These are phyloP conservation scores for Gopherus flavomarginatus DNA, from an alignment of 2,113 vertebrate genomes.

Conservation along the genomic window DNA sequence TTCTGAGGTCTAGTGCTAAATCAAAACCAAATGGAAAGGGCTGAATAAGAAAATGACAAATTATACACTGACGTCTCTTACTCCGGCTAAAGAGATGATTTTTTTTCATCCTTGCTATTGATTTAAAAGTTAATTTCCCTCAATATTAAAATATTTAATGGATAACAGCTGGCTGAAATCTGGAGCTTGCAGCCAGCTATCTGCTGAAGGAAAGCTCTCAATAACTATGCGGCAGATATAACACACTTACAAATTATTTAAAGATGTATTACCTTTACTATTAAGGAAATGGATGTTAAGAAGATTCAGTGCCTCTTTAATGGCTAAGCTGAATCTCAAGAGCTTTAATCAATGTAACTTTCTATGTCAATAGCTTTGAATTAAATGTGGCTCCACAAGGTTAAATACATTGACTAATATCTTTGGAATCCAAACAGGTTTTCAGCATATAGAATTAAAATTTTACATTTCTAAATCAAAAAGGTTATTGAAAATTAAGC, in stretches of 20 bases:
- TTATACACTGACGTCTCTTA: conserved; percentile 67
- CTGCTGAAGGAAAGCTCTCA: conserved; percentile 57
- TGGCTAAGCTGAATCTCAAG: conserved; percentile 47
- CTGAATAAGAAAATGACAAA: conserved; percentile 80
- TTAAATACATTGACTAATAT: conserved; percentile 30
- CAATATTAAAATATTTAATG: conserved; percentile 77
- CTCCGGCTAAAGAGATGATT: conserved; percentile 50
- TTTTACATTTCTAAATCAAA: conserved; percentile 20
- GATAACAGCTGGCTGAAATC: conserved; percentile 67
- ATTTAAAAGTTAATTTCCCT: conserved; percentile 76
- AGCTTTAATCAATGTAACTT: conserved; percentile 44
- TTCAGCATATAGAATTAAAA: conserved; percentile 52
- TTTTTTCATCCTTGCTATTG: conserved; percentile 54
- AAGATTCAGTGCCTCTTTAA: conserved; percentile 59
- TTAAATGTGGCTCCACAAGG: conserved; percentile 41
- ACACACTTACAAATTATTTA: conserved; percentile 71
- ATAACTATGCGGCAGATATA: conserved; percentile 40
- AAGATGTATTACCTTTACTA: conserved; percentile 65
- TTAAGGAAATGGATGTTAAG: conserved; percentile 50
- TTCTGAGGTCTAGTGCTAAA: conserved; percentile 78
- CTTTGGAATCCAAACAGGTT: conserved; percentile 31
- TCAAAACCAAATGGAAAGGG: conserved; percentile 80
- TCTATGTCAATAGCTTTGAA: conserved; percentile 40
- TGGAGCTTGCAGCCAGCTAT: conserved; percentile 35
- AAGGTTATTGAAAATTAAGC: conserved; percentile 35